A percentile compares a stretch with the other conserved stretches of the same genome.
These are phyloP conservation scores for Leptinotarsa lineolata DNA, from an alignment of 1,140 invertebrate species.

Conservation along the genomic window DNA sequence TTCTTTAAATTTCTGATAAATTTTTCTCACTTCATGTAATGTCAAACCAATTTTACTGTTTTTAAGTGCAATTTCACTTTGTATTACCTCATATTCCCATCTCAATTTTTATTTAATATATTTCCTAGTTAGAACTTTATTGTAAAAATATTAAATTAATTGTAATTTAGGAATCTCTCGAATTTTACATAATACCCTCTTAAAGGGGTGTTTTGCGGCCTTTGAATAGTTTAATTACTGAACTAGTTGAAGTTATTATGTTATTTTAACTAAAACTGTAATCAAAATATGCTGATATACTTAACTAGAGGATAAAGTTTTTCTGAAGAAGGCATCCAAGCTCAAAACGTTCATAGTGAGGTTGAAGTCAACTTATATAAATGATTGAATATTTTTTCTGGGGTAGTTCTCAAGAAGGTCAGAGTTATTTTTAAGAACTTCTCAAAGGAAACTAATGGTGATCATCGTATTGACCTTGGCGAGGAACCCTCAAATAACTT, in stretches of 20 bases:
- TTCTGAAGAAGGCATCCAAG: background rate
- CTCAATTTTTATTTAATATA: constrained; percentile 41
- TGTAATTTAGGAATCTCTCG: constrained; percentile 42
- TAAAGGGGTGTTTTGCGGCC: constrained; percentile 31
- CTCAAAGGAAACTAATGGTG: too few species aligned
- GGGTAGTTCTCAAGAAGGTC: too few species aligned
- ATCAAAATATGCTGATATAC: constrained; percentile 7
- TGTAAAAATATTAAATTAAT: constrained; percentile 32
- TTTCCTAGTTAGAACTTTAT: constrained; percentile 30
- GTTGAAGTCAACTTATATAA: too few species aligned
- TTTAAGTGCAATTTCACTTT: constrained; percentile 49
- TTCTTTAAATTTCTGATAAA: background rate
- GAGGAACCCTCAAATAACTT: too few species aligned
- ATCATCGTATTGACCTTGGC: too few species aligned
- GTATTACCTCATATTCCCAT: constrained; percentile 50
- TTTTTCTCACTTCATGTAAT: constrained; percentile 8
- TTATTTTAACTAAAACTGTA: background rate
- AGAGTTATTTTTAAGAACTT: too few species aligned
- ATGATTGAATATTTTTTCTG: too few species aligned
- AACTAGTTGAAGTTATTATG: constrained; percentile 13
- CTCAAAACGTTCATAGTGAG: background rate
- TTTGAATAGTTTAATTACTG: constrained; percentile 38
- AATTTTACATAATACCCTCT: constrained; percentile 36
- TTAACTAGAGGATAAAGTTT: background rate
- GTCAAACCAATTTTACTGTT: constrained; percentile 44